phyloP scores from a whole-genome alignment of 2,797 vertebrate species.

The Argyrosomus regius region DNA sequence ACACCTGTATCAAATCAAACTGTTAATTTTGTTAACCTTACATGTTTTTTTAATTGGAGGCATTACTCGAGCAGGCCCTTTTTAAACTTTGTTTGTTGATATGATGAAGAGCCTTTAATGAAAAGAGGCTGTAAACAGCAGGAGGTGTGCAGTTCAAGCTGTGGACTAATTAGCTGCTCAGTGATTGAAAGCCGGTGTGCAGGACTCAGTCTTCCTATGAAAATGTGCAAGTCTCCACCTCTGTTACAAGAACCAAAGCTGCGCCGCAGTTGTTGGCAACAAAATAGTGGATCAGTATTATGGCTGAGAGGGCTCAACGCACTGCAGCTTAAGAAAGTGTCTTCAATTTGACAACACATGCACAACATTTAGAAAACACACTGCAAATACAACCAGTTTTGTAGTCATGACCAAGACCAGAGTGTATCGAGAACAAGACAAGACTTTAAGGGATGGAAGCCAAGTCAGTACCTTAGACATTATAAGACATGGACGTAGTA shows the following conservation, averaged over 20 bases:
- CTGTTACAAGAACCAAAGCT: background rate
- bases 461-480: too few species aligned
- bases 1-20: background rate
- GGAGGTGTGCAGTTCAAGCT: constrained; percentile 41
- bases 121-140: constrained; percentile 30
- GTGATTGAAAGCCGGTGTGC: constrained; percentile 17
- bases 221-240: background rate
- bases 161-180: constrained; percentile 50
- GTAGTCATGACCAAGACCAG: too few species aligned
- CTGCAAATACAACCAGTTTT: too few species aligned
- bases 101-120: constrained; percentile 33
- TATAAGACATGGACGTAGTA: too few species aligned
- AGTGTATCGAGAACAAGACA: too few species aligned
- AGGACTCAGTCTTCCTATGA: background rate
- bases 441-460: too few species aligned
- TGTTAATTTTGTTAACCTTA: background rate
- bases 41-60: background rate
- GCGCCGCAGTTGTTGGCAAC: background rate
- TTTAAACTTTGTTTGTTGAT: constrained; percentile 34
- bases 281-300: background rate
- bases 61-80: background rate
- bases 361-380: too few species aligned
- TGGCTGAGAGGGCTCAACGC: too few species aligned
- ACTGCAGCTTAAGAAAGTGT: too few species aligned
- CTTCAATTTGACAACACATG: too few species aligned